Conservation (phyloP, 2,888 invertebrate species). For the Electrophaes corylata region DNA sequence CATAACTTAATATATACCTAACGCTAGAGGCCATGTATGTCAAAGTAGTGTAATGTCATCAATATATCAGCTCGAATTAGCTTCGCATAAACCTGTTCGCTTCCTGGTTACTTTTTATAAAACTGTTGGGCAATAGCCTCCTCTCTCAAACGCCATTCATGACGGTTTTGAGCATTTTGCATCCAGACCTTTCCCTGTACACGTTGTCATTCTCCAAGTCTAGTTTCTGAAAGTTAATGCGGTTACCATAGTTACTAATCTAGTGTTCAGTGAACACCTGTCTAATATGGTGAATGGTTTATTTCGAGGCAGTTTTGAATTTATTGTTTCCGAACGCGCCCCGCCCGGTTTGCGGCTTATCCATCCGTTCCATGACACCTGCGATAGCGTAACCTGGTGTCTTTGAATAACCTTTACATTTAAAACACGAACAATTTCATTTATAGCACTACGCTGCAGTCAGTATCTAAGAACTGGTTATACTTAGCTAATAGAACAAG, state of each 20-base stretch:
- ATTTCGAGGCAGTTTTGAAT: slow-evolving; percentile 45
- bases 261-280: slow-evolving; percentile 32
- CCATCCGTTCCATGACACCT: slow-evolving; percentile 57
- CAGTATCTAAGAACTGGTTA: background rate
- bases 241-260: background rate
- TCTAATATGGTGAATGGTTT: slow-evolving; percentile 41
- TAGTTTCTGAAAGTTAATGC: background rate
- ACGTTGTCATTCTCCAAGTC: too few species aligned
- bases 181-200: too few species aligned
- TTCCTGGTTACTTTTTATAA: too few species aligned
- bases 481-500: background rate
- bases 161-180: too few species aligned
- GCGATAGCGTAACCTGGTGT: slow-evolving; percentile 34
- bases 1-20: too few species aligned
- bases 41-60: too few species aligned
- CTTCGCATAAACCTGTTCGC: too few species aligned
- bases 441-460: background rate
- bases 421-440: slow-evolving; percentile 1
- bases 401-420: slow-evolving; percentile 39
- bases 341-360: slow-evolving; percentile 41
- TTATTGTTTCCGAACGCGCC: slow-evolving; percentile 57
- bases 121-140: too few species aligned
- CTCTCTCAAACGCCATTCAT: too few species aligned
- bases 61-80: too few species aligned
- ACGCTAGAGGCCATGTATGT: too few species aligned